These are phyloP conservation scores for Apogon talboti DNA, from an alignment of 2,797 vertebrate species.

Conservation along the genomic window DNA sequence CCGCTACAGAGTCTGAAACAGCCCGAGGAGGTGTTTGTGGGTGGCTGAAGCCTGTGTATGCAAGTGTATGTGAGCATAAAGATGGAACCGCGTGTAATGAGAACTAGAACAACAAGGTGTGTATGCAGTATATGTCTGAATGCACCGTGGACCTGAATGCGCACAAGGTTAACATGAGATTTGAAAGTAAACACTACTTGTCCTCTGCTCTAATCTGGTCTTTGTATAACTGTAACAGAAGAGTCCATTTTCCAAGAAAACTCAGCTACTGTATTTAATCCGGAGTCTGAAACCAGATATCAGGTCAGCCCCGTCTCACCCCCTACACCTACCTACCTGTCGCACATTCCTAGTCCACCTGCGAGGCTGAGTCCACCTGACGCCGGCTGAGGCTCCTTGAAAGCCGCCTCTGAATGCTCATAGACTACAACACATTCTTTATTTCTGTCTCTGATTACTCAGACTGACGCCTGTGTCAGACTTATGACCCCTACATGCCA, in stretches of 20 bases:
- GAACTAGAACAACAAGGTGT: constrained; percentile 26
- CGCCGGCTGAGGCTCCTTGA: constrained; percentile 23
- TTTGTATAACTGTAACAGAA: constrained; percentile 55
- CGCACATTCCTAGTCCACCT: constrained; percentile 59
- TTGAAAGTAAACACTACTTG: constrained; percentile 36
- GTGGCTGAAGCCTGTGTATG: constrained; percentile 25
- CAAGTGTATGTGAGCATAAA: constrained; percentile 7
- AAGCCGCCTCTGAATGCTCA: constrained; percentile 17
- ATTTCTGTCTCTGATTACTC: constrained; percentile 50
- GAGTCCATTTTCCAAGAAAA: constrained; percentile 49
- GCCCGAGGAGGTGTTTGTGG: constrained; percentile 53
- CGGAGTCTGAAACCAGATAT: constrained; percentile 67
- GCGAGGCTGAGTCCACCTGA: constrained; percentile 6
- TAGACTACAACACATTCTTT: constrained; percentile 36
- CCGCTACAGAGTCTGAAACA: constrained; percentile 42
- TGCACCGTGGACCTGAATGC: constrained; percentile 30
- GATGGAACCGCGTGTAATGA: neutral
- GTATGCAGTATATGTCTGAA: constrained; percentile 2
- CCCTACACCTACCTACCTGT: constrained; percentile 38
- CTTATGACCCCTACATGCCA: constrained; percentile 33
- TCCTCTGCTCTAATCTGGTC: constrained; percentile 38
- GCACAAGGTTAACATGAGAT: constrained; percentile 28
- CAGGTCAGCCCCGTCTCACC: constrained; percentile 36
- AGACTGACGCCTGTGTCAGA: constrained; percentile 47
- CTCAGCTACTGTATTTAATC: constrained; percentile 67